phyloP scores from a whole-genome alignment of 37 sponge, comb jelly and placozoan species.

The Halisarca cf. caerulea region DNA sequence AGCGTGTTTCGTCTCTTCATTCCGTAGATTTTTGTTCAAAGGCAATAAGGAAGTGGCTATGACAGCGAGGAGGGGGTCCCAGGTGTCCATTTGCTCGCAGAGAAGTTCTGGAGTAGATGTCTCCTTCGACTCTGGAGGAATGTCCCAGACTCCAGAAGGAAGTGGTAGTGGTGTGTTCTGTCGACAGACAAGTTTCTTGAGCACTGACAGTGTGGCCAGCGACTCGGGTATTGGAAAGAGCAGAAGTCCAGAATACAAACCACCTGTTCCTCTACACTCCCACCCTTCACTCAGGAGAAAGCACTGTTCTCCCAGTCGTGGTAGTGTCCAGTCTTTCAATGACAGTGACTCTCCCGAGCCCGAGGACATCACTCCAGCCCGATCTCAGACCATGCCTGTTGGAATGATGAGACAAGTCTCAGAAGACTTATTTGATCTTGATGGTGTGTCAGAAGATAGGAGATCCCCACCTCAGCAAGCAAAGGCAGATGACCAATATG shows the following conservation, averaged over 20 bases:
- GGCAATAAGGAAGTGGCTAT: neutral
- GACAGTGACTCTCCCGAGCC: neutral
- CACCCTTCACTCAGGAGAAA: slow-evolving; percentile 11
- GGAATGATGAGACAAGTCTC: neutral
- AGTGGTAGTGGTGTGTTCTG: neutral
- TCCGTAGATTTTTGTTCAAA: slow-evolving; percentile 8
- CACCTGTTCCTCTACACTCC: neutral
- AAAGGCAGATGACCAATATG: no score
- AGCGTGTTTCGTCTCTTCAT: neutral
- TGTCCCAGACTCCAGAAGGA: neutral
- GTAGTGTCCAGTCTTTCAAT: no score
- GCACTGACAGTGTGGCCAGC: neutral
- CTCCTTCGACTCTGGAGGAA: neutral
- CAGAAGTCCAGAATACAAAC: neutral
- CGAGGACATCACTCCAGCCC: neutral
- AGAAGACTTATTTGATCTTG: no score
- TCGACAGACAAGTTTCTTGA: neutral
- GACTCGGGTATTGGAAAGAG: slow-evolving; percentile 5
- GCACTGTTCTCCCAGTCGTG: neutral
- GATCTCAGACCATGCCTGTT: slow-evolving; percentile 6
- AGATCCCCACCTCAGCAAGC: no score
- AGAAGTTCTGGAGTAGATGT: neutral
- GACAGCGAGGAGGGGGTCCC: neutral
- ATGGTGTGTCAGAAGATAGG: no score
- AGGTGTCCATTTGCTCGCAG: neutral